Conservation (phyloP, 2,113 vertebrate species). For the Stigmatopora nigra region DNA sequence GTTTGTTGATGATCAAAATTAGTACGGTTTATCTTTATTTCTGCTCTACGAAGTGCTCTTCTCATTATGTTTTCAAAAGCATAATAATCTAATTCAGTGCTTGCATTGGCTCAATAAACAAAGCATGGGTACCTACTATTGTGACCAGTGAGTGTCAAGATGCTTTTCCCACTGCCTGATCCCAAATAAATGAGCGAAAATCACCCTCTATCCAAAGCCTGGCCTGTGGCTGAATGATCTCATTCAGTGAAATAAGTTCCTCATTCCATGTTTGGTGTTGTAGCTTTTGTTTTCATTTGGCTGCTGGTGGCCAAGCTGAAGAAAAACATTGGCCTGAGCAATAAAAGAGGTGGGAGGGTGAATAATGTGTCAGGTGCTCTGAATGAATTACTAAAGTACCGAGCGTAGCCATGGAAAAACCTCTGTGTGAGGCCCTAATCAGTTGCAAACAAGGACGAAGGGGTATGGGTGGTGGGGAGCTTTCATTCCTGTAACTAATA, state of each 20-base stretch:
- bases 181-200: conserved; percentile 39
- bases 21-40: not conserved
- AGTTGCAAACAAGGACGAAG: conserved; percentile 66
- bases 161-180: conserved; percentile 12
- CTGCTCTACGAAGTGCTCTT: not conserved
- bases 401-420: conserved; percentile 59
- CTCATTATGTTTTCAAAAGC: not conserved
- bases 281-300: conserved; percentile 51
- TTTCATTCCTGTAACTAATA: conserved; percentile 78
- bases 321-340: conserved; percentile 58
- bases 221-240: conserved; percentile 45
- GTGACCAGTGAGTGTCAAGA: conserved; percentile 3
- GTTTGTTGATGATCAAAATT: not conserved
- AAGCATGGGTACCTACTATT: not conserved
- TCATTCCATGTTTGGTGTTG: conserved; percentile 46
- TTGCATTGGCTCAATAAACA: not conserved
- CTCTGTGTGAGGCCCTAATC: conserved; percentile 72
- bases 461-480: conserved; percentile 29
- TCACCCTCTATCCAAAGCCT: conserved; percentile 23
- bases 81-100: not conserved
- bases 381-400: conserved; percentile 64
- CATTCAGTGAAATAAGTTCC: conserved; percentile 39
- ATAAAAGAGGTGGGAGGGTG: conserved; percentile 58
- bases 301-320: conserved; percentile 46
- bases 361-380: conserved; percentile 65